A percentile compares a stretch with the other conserved stretches of the same genome.
These are phyloP conservation scores for Alloplasta piceator DNA, from an alignment of 2,888 invertebrate genomes.

Conservation along the genomic window DNA sequence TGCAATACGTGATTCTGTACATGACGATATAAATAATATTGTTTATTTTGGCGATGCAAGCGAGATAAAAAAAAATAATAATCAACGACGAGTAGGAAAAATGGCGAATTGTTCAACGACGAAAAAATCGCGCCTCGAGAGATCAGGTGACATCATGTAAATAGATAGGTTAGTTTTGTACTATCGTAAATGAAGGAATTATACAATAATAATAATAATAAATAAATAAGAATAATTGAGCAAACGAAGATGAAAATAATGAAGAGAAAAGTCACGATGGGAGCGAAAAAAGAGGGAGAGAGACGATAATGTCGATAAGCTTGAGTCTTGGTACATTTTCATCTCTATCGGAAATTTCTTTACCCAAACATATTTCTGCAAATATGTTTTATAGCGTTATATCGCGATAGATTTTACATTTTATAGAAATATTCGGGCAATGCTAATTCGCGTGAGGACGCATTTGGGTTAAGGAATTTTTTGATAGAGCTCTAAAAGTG, in stretches of 20 bases:
- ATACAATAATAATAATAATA: slow-evolving; percentile 27
- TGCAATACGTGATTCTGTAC: slow-evolving; percentile 44
- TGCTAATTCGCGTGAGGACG: no score
- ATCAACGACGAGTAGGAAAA: slow-evolving; percentile 37
- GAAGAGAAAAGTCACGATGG: slow-evolving; percentile 32
- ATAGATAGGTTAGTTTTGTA: slow-evolving; percentile 82
- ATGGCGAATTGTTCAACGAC: slow-evolving; percentile 7
- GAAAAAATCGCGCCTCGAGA: slow-evolving; percentile 10
- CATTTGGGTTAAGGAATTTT: no score
- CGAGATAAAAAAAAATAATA: slow-evolving; percentile 61
- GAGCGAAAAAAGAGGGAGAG: slow-evolving; percentile 23
- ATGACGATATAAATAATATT: slow-evolving; percentile 42
- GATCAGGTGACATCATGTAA: slow-evolving; percentile 76
- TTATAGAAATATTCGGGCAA: no score
- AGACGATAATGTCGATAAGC: slow-evolving; percentile 22
- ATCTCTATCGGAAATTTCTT: slow-evolving; percentile 66
- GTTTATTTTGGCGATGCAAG: slow-evolving; percentile 46
- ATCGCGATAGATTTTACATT: no score
- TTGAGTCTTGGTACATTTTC: no score
- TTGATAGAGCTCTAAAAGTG: no score
- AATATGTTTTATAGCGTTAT: no score
- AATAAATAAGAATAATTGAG: slow-evolving; percentile 43
- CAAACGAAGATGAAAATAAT: no score
- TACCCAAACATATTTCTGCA: no score
- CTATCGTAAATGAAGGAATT: slow-evolving; percentile 68